Conservation (phyloP, 2,888 invertebrate species). For the Encarsia formosa region DNA sequence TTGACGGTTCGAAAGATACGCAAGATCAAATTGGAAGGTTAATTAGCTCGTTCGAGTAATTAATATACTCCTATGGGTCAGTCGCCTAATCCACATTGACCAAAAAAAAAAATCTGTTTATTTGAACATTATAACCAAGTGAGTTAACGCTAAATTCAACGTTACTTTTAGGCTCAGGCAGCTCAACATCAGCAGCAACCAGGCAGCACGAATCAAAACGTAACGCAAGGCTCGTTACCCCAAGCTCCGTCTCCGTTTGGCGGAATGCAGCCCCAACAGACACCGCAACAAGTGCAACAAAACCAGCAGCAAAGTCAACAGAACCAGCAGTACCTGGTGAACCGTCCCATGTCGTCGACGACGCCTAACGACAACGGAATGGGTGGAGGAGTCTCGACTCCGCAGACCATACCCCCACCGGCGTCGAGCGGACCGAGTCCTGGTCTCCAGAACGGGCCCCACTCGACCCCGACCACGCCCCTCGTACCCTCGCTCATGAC, state of each 20-base stretch:
- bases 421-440: conserved; percentile 48
- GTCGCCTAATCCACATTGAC: no score
- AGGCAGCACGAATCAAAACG: conserved; percentile 45
- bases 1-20: no score
- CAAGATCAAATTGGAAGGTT: no score
- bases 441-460: conserved; percentile 47
- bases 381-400: conserved; percentile 55
- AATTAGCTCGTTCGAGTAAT: no score
- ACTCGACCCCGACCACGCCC: conserved; percentile 49
- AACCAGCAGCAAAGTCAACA: conserved; percentile 56
- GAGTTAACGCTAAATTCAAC: no score
- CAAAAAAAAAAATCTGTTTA: no score
- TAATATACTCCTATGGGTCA: no score
- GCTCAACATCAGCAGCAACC: conserved; percentile 42
- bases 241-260: conserved; percentile 60
- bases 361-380: conserved; percentile 45
- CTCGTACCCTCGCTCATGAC: conserved; percentile 56
- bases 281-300: conserved; percentile 54
- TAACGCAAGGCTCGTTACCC: conserved; percentile 40
- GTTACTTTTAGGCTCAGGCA: conserved; percentile 47
- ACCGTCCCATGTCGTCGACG: conserved; percentile 45
- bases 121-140: no score
- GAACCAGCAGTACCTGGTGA: conserved; percentile 53
- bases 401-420: conserved; percentile 50
- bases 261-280: conserved; percentile 48